Evolutionary conservation across 2,113 vertebrate genomes (phyloP).

Genomic region (Engraulis encrasicolus): DNA sequence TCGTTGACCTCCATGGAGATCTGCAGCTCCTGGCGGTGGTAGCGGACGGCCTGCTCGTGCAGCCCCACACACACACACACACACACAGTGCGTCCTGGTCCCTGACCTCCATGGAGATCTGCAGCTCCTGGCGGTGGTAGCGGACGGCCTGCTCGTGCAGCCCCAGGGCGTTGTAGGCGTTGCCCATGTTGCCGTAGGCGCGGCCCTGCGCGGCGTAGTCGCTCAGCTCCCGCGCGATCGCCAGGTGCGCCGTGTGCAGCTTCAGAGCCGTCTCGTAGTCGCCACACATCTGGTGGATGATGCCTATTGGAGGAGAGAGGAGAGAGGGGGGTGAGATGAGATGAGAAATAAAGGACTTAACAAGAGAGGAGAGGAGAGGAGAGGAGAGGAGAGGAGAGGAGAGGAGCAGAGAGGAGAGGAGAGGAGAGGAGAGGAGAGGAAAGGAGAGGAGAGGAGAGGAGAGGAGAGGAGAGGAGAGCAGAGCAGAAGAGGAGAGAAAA

Average conservation of each 20-base stretch:
- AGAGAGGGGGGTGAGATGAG: too few species aligned
- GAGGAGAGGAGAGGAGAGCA: too few species aligned
- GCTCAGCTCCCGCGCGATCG: constrained; percentile 88
- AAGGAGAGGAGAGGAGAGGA: too few species aligned
- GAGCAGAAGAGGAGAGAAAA: background rate
- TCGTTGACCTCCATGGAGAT: constrained; percentile 97
- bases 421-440: constrained; percentile 2
- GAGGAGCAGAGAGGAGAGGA: constrained; percentile 20
- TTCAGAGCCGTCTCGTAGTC: constrained; percentile 89
- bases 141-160: constrained; percentile 89
- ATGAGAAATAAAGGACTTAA: too few species aligned
- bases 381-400: background rate
- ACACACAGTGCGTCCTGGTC: too few species aligned
- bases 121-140: constrained; percentile 92
- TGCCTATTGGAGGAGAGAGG: constrained; percentile 73
- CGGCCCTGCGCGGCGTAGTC: constrained; percentile 92
- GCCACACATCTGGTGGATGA: constrained; percentile 96
- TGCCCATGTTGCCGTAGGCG: constrained; percentile 96
- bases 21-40: constrained; percentile 93
- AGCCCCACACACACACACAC: too few species aligned
- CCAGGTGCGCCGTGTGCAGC: constrained; percentile 90
- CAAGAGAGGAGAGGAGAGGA: background rate
- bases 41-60: constrained; percentile 90
- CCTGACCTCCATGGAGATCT: constrained; percentile 97
- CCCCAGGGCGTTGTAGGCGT: constrained; percentile 88